Evolutionary conservation across 2,113 vertebrate species (phyloP), one percentile per base, ranked within the genome.

Genomic region (Chitala chitala): DNA sequence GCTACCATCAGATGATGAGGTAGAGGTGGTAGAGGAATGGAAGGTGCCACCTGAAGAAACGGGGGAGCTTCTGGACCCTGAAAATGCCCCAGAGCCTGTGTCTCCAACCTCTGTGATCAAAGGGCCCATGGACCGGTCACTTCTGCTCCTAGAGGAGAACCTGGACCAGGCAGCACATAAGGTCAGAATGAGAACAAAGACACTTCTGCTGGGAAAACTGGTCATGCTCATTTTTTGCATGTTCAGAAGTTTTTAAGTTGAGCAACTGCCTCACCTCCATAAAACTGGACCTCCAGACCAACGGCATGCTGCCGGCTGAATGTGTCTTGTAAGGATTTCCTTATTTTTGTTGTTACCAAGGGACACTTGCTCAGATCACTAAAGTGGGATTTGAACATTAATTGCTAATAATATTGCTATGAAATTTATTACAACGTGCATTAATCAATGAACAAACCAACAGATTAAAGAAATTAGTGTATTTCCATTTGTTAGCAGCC

Each of bases 21-120:
- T 92, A 73, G 86, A 92, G 84, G 86, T 69, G 4, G 82, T 92
- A 15, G 89, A 89, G 0, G 90, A 92, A 76, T 91, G 89, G 90
- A 84, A 82, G 46, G 79, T 83, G 1, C 86, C 86, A 2, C 76
- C 84, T 0, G 70, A 86, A 73, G 81, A 73, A 3, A 71, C 73
- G 13, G 75, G 74, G 56, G 63, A 59, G 22, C 46, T 58, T 8
- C 15, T 71, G 38, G 82, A 85, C 54, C 26, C 44, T 0, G 70
- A 71, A 0, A 59, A 81, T 53, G 66, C 46, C 29, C n/a, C 74
- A 0, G 54, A 79, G 63, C 1, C 56, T 0, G 17, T 55, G 2
- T 76, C 80, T 0, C 22, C 75, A 29, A 69, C 76, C 15, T 72
- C 83, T 1, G 79, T 87, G 0, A 78, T 83, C 40, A 90, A 87